phyloP scores from a whole-genome alignment of 1,140 invertebrate species.

The Bombus fervidus region DNA sequence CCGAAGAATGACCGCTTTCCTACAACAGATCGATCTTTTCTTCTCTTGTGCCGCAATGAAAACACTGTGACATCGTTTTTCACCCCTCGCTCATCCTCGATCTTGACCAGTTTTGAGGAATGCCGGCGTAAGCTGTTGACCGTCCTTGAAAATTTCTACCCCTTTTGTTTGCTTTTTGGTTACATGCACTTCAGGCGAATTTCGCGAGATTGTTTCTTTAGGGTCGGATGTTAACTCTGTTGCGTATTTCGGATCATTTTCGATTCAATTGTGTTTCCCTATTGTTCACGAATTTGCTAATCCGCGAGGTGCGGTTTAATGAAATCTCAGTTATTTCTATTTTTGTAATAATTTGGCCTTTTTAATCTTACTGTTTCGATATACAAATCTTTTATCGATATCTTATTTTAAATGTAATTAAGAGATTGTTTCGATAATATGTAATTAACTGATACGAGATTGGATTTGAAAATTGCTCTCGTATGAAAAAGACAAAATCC shows the following conservation, averaged over 20 bases:
- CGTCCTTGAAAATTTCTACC: constrained; percentile 1
- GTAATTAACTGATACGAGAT: too few species aligned
- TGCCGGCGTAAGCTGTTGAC: too few species aligned
- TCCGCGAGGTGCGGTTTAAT: too few species aligned
- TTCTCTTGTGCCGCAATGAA: neutral
- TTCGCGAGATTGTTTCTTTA: neutral
- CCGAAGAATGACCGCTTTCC: constrained; percentile 58
- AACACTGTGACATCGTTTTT: constrained; percentile 22
- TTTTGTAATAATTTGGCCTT: too few species aligned
- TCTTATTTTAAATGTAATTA: rapidly evolving
- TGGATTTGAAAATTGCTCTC: too few species aligned
- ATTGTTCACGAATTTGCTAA: too few species aligned
- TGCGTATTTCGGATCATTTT: neutral
- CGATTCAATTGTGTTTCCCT: neutral
- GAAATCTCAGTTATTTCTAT: too few species aligned
- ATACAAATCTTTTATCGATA: too few species aligned
- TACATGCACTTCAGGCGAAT: neutral
- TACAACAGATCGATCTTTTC: constrained; percentile 8
- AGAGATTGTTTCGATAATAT: too few species aligned
- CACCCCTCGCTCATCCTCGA: neutral
- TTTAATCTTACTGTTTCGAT: too few species aligned
- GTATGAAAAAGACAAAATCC: too few species aligned
- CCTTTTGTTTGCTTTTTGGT: neutral
- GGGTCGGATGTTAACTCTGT: neutral
- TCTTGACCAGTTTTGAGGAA: constrained; percentile 1